phyloP scores from a whole-genome alignment of 2,888 invertebrate species.

The Stenoptilia bipunctidactyla region DNA sequence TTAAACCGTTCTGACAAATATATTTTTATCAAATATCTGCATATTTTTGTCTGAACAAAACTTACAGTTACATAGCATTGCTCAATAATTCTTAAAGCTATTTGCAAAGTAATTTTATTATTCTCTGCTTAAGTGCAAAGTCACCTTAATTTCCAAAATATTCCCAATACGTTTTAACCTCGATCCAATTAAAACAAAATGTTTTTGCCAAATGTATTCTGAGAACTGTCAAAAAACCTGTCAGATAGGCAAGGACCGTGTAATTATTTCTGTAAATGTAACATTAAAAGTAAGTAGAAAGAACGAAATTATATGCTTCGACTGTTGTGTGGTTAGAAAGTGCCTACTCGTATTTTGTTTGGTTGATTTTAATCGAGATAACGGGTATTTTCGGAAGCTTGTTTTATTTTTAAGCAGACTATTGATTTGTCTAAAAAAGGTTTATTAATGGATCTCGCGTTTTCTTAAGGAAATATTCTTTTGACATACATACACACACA shows the following conservation, averaged over 20 bases:
- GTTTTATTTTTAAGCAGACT: neutral
- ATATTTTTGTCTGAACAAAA: too few species aligned
- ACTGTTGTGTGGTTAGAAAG: neutral
- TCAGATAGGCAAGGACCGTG: slow-evolving; percentile 40
- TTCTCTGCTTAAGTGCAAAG: neutral
- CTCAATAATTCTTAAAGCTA: too few species aligned
- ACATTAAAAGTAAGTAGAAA: slow-evolving; percentile 45
- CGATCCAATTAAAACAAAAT: too few species aligned
- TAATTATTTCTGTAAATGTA: slow-evolving; percentile 52
- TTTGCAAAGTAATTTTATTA: neutral
- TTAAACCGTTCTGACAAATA: too few species aligned
- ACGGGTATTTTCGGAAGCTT: slow-evolving; percentile 23
- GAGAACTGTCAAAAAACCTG: slow-evolving; percentile 46
- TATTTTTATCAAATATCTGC: too few species aligned
- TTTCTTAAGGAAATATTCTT: too few species aligned
- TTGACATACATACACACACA: too few species aligned
- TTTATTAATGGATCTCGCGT: too few species aligned
- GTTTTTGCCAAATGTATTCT: neutral
- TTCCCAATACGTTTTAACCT: too few species aligned
- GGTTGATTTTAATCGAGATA: slow-evolving; percentile 53
- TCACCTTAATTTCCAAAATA: too few species aligned
- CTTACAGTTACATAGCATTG: too few species aligned
- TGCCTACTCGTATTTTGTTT: slow-evolving; percentile 23
- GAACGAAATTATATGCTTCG: slow-evolving; percentile 52
- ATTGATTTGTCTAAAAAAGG: neutral